These are phyloP conservation scores for Popillia japonica DNA, from an alignment of 1,140 invertebrate genomes.

Conservation along the genomic window DNA sequence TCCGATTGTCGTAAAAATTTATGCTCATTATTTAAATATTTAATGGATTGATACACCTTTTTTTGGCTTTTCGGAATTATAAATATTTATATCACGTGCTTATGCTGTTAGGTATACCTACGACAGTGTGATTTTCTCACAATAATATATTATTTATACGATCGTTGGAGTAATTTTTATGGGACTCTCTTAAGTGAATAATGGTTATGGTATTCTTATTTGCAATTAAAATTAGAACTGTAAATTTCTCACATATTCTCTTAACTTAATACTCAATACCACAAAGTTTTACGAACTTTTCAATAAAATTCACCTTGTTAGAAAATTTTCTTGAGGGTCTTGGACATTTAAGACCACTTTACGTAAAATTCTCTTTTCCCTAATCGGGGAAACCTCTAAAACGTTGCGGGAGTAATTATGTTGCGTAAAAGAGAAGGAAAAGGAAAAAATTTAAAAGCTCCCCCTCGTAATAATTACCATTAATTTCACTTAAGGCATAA, in stretches of 20 bases:
- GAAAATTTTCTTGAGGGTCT: background rate
- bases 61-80: slow-evolving; percentile 12
- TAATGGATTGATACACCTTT: slow-evolving; percentile 12
- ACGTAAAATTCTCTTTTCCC: background rate
- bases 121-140: background rate
- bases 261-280: background rate
- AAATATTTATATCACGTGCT: slow-evolving; percentile 14
- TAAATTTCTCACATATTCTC: too few relatives aligned
- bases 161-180: slow-evolving; percentile 17
- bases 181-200: background rate
- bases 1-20: slow-evolving; percentile 21
- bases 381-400: background rate
- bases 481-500: slow-evolving; percentile 38
- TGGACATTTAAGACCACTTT: background rate
- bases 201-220: background rate
- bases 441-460: slow-evolving; percentile 20
- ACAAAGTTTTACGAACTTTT: background rate
- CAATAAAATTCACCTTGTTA: background rate
- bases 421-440: background rate
- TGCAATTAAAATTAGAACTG: too few relatives aligned
- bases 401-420: slow-evolving; percentile 21
- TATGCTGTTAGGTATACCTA: background rate
- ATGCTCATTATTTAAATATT: slow-evolving; percentile 27
- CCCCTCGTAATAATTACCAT: slow-evolving; percentile 37
- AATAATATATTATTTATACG: slow-evolving; percentile 23